Base-by-base conservation (phyloP, 1,140 invertebrate species). In the Papilio polyxenes region DNA sequence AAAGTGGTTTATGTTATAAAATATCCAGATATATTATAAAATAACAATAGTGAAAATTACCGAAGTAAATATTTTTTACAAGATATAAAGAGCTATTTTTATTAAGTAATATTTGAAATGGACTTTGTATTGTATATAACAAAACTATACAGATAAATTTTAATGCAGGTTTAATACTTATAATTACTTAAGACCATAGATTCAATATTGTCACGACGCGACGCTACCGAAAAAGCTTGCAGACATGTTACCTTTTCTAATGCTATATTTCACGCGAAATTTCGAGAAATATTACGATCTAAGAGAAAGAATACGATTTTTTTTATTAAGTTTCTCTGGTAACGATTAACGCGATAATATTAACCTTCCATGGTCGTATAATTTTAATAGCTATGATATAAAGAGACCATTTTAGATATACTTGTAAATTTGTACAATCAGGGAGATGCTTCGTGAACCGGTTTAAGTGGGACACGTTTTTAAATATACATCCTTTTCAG, bases 401-500 rank as follows among this genome's bases (percentile, higher is more conserved):
- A 48, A 20, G 48, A n/a, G 48, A 75, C 20, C 40, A 75, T 49
- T 48, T 48, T n/a, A 75, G 4, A 49, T 75, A 44, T 75, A 75
- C 72, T 75, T 75, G 37, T 75, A 49, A 31, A 53, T 51, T 53
- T 77, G 75, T 77, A 77, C 75, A 77, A 49, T 20, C 20, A 7
- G 17, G 48, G 44, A 51, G n/a, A 20, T 48, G 40, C 44, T 10
- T 17, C 40, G n/a, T 9, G 20, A 80, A 72, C 17, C 8, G 23
- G 15, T 49, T 88, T 88, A 91, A 51, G 84, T 76, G 49, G 85
- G 82, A 74, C 92, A 92, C 3, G 82, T 81, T 31, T 72, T 84
- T 49, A 85, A 82, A 6, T 90, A 59, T 17, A 85, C 83, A 59
- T 89, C 84, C 75, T 87, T 90, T 79, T 91, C 87, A 1, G 82